These are phyloP conservation scores for Ophioderma brevispina DNA, from an alignment of 35 echinoderm and acorn worm genomes.

Conservation along the genomic window DNA sequence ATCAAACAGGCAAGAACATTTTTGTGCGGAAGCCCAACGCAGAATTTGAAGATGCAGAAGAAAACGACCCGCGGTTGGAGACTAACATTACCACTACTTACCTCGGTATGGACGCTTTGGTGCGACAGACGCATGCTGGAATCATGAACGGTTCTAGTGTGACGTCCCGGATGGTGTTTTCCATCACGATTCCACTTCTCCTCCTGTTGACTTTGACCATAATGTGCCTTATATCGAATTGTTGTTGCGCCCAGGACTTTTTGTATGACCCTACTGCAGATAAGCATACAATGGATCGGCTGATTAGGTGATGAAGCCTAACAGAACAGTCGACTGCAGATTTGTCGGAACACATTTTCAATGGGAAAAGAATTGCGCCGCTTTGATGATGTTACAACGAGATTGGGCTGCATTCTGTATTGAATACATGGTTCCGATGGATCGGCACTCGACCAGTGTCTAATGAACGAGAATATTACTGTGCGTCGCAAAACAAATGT, in stretches of 20 bases:
- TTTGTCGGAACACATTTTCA: too few species aligned
- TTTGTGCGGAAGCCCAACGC: not conserved
- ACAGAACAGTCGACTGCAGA: too few species aligned
- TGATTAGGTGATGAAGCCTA: not conserved
- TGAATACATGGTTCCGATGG: too few species aligned
- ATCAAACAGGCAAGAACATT: not conserved
- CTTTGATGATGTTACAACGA: too few species aligned
- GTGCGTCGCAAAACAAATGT: too few species aligned
- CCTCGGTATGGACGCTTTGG: not conserved
- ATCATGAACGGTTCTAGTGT: not conserved
- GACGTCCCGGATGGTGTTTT: not conserved
- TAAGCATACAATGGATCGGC: not conserved
- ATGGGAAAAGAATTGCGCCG: too few species aligned
- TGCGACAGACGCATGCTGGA: not conserved
- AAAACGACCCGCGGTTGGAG: not conserved
- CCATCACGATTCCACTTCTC: not conserved
- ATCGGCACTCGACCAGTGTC: too few species aligned
- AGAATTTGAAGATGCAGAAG: not conserved
- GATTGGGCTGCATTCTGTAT: too few species aligned
- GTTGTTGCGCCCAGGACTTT: not conserved
- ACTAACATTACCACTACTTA: not conserved
- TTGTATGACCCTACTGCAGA: not conserved
- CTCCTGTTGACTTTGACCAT: not conserved
- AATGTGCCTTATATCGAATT: conserved; percentile 5
- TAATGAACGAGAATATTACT: too few species aligned